These are phyloP conservation scores for Numida meleagris DNA, from an alignment of 2,113 vertebrate species.

Conservation along the genomic window DNA sequence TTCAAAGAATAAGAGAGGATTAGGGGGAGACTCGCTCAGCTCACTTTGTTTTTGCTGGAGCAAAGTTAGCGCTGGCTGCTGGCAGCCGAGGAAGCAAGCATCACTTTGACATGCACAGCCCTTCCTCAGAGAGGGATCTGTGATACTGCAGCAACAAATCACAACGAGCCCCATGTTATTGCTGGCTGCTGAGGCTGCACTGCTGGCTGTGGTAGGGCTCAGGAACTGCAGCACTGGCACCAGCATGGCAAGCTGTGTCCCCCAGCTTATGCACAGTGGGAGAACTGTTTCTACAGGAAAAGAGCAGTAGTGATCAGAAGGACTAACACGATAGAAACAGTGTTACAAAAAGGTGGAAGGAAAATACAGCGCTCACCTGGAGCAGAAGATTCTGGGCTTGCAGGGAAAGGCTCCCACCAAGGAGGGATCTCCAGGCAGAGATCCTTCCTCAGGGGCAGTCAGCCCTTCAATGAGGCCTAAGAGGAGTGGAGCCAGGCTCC, in stretches of 20 bases:
- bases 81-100: neutral
- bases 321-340: no score
- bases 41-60: neutral
- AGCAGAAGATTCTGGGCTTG: no score
- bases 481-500: no score
- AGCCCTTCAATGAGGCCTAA: no score
- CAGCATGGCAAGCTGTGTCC: fast-evolving
- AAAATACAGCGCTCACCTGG: no score
- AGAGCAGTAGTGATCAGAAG: no score
- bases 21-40: neutral
- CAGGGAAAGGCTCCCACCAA: no score
- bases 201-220: neutral
- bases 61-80: neutral
- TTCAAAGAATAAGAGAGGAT: neutral
- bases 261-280: no score
- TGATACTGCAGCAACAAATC: neutral
- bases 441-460: no score
- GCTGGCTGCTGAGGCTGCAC: neutral
- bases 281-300: fast-evolving
- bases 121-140: fast-evolving
- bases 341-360: no score
- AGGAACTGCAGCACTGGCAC: fast-evolving
- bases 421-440: no score
- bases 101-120: fast-evolving
- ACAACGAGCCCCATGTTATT: neutral